Evolutionary conservation across 2,888 invertebrate species (phyloP).

Genomic region (Micoletzkya japonica): DNA sequence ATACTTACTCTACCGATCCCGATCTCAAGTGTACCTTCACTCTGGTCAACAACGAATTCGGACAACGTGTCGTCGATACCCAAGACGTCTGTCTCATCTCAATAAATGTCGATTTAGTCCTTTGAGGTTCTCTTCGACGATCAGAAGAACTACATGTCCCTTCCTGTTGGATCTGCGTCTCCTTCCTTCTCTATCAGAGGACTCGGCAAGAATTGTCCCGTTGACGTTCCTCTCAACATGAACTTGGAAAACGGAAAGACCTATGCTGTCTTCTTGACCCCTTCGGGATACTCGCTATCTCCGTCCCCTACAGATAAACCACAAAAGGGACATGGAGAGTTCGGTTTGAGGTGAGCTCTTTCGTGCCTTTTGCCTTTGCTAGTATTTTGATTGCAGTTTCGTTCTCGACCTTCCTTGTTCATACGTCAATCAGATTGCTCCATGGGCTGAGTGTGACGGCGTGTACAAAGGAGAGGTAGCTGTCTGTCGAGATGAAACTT

Average conservation of each 20-base stretch:
- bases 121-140: slow-evolving; percentile 11
- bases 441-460: not conserved
- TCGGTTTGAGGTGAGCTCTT: slow-evolving; percentile 10
- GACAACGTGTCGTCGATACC: not conserved
- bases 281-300: slow-evolving; percentile 10
- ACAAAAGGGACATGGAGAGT: slow-evolving; percentile 11
- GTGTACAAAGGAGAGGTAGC: slow-evolving; percentile 14
- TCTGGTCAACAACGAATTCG: not conserved
- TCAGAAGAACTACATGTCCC: not conserved
- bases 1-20: slow-evolving; percentile 2
- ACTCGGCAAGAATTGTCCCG: slow-evolving; percentile 17
- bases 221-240: not conserved
- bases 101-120: not conserved
- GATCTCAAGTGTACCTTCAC: not conserved
- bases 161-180: not conserved
- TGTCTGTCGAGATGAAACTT: slow-evolving; percentile 8
- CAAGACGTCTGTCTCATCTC: not conserved
- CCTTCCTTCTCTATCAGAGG: slow-evolving; percentile 17
- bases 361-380: not conserved
- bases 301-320: not conserved
- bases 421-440: not conserved
- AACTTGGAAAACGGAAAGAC: not conserved
- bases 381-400: slow-evolving; percentile 10
- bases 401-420: slow-evolving; percentile 16
- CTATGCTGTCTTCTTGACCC: slow-evolving; percentile 8